These are phyloP conservation scores for Drosophila nigromelanica DNA, from an alignment of 1,140 invertebrate genomes.

Conservation along the genomic window DNA sequence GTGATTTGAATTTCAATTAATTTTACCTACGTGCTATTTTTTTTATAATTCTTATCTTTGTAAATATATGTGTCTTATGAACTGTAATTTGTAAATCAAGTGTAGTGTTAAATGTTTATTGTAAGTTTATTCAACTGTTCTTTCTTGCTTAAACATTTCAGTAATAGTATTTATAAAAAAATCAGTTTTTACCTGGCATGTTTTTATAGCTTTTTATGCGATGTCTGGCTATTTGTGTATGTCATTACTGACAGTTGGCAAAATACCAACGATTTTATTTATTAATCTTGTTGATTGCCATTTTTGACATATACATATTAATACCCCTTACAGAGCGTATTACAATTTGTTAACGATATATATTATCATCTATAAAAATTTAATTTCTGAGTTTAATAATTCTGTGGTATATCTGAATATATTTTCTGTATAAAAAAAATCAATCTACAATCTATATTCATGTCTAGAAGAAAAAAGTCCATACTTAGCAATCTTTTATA, in stretches of 20 bases:
- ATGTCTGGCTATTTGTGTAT: conserved; percentile 33
- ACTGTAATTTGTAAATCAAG: too few relatives aligned
- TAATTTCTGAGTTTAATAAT: not conserved
- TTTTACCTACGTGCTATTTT: too few relatives aligned
- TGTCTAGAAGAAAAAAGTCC: not conserved
- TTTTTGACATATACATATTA: conserved; percentile 56
- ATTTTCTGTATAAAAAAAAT: not conserved
- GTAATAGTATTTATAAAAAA: too few relatives aligned
- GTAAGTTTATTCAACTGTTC: too few relatives aligned
- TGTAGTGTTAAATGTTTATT: too few relatives aligned
- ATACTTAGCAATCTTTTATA: not conserved
- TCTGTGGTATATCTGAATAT: too few relatives aligned
- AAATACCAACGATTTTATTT: conserved; percentile 66
- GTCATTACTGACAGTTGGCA: conserved; percentile 61
- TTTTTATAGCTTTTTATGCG: conserved; percentile 18
- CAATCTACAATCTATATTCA: too few relatives aligned
- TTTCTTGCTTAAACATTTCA: too few relatives aligned
- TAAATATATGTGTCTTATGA: too few relatives aligned
- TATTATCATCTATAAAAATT: not conserved
- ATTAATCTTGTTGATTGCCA: conserved; percentile 68
- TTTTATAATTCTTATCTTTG: too few relatives aligned
- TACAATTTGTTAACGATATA: not conserved
- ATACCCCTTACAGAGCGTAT: conserved; percentile 5
- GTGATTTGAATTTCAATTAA: too few relatives aligned
- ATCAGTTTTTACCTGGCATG: too few relatives aligned